Evolutionary conservation across 2,888 invertebrate species (phyloP).

Genomic region (Ctenicera cuprea): DNA sequence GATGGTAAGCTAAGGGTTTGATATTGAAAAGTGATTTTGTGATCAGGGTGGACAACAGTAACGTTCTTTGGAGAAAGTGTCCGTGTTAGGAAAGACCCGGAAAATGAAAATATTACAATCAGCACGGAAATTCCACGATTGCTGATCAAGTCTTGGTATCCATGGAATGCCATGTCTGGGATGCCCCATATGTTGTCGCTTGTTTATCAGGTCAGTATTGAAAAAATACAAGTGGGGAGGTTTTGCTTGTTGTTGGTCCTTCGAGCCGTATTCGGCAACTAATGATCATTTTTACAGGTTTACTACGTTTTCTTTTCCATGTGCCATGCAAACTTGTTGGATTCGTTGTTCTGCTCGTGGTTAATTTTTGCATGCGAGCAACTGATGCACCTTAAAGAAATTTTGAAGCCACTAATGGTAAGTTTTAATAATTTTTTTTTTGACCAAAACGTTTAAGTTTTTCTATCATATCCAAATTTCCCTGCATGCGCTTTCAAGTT

Average conservation of each 20-base stretch:
- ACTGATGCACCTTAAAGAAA: slow-evolving; percentile 88
- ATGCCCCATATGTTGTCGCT: slow-evolving; percentile 81
- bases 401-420: slow-evolving; percentile 89
- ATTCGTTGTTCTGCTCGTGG: slow-evolving; percentile 90
- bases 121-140: slow-evolving; percentile 83
- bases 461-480: too few relatives aligned
- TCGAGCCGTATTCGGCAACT: not conserved
- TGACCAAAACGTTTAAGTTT: too few relatives aligned
- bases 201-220: slow-evolving; percentile 76
- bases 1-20: not conserved
- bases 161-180: slow-evolving; percentile 84
- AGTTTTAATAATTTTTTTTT: too few relatives aligned
- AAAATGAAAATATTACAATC: slow-evolving; percentile 82
- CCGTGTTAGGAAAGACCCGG: slow-evolving; percentile 79
- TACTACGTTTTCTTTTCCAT: slow-evolving; percentile 71
- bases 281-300: slow-evolving; percentile 61
- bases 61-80: slow-evolving; percentile 89
- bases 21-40: not conserved
- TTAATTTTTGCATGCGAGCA: slow-evolving; percentile 91
- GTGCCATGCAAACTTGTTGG: slow-evolving; percentile 75
- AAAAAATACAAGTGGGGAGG: not conserved
- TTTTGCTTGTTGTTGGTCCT: too few relatives aligned
- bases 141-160: slow-evolving; percentile 86
- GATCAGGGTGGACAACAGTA: slow-evolving; percentile 83
- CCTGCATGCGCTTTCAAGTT: too few relatives aligned